Evolutionary conservation across 2,888 invertebrate genomes (phyloP).

Genomic region (Arge pagana): DNA sequence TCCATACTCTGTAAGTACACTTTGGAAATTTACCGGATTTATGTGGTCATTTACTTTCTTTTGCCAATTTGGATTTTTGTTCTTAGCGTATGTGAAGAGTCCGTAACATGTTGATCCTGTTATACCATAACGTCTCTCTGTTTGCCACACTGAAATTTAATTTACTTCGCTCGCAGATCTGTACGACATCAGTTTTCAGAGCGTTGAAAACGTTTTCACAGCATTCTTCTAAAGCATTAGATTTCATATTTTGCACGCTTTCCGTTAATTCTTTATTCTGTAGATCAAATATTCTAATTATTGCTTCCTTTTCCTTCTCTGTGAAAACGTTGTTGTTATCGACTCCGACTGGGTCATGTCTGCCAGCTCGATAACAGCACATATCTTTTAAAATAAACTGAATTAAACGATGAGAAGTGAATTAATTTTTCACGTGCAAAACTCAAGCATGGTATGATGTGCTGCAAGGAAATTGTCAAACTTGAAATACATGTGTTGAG

Average conservation of each 20-base stretch:
- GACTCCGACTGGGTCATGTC: no score
- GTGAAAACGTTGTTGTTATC: no score
- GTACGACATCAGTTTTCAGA: neutral
- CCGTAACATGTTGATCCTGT: constrained; percentile 12
- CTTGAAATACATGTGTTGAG: no score
- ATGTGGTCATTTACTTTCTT: neutral
- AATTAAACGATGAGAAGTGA: no score
- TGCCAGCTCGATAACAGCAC: no score
- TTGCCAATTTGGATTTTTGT: constrained; percentile 10
- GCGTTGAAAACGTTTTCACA: neutral
- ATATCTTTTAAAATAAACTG: no score
- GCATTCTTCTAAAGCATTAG: neutral
- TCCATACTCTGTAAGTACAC: constrained; percentile 6
- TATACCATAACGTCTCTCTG: constrained; percentile 13
- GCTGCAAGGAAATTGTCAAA: no score
- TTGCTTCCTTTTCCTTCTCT: no score
- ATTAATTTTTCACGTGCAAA: no score
- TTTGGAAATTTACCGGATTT: neutral
- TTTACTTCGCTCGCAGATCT: neutral
- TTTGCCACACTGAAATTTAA: neutral
- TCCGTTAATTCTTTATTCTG: neutral
- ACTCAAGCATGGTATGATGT: no score
- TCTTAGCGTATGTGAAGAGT: constrained; percentile 12
- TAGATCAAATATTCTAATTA: neutral
- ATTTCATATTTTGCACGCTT: neutral